Conservation (phyloP, 2,113 vertebrate genomes). For the Microcebus ravelobensis region DNA sequence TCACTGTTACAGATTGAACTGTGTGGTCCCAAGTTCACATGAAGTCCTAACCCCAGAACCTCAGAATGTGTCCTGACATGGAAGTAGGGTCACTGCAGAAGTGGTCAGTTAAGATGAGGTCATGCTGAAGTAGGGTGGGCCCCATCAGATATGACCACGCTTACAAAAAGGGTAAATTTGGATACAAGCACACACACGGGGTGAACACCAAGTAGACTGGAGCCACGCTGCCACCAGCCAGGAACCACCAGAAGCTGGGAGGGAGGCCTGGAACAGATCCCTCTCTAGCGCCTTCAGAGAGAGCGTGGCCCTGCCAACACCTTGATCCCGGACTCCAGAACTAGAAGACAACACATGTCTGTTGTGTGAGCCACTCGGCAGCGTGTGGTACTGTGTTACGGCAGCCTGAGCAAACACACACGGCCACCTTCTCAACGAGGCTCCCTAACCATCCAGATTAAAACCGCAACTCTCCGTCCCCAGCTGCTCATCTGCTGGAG, state of each 20-base stretch:
- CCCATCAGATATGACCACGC: background rate
- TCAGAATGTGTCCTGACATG: background rate
- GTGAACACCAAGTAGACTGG: fast-evolving
- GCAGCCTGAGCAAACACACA: background rate
- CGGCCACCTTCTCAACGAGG: background rate
- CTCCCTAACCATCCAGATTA: background rate
- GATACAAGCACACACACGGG: too few species aligned
- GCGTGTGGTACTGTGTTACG: fast-evolving
- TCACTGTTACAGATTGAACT: background rate
- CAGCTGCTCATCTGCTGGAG: background rate
- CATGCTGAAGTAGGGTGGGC: background rate
- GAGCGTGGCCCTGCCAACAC: fast-evolving
- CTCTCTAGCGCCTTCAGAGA: background rate
- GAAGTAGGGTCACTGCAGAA: background rate
- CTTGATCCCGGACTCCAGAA: background rate
- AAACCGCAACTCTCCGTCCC: background rate
- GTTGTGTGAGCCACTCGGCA: background rate
- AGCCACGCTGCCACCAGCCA: background rate
- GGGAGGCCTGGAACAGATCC: background rate
- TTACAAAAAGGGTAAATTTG: background rate
- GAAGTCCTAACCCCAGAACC: background rate
- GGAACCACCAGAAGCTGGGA: background rate
- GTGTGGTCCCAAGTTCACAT: background rate
- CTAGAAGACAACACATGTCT: fast-evolving
- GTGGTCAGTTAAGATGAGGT: background rate